A percentile compares a stretch with the other conserved stretches of the same genome.
Evolutionary conservation across 2,797 vertebrate species (phyloP).

Genomic region (Phaenicophaeus curvirostris): DNA sequence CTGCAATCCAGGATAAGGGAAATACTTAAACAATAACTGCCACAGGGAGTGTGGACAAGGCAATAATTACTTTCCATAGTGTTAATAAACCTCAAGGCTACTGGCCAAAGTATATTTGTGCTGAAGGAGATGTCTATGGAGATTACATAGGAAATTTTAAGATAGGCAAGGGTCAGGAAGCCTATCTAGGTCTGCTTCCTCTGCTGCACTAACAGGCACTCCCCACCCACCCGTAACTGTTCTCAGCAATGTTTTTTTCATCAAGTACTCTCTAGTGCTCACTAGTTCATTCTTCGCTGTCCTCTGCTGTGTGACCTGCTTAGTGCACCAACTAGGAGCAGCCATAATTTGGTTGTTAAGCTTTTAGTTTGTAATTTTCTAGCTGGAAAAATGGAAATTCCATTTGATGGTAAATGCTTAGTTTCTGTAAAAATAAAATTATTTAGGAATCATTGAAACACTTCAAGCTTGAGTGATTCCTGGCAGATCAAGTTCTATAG

Average conservation of each 20-base stretch:
- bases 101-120: slow-evolving; percentile 72
- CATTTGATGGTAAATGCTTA: background rate
- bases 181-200: slow-evolving; percentile 58
- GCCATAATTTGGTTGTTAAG: background rate
- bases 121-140: slow-evolving; percentile 64
- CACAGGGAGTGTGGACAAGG: slow-evolving; percentile 63
- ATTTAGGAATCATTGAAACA: background rate
- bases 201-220: background rate
- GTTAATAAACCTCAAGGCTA: slow-evolving; percentile 74
- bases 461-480: background rate
- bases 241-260: background rate
- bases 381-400: background rate
- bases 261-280: background rate
- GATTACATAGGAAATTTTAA: slow-evolving; percentile 75
- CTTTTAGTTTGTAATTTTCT: background rate
- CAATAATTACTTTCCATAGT: slow-evolving; percentile 61
- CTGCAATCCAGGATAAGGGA: slow-evolving; percentile 69
- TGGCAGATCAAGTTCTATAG: background rate
- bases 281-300: background rate
- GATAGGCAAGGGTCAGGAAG: slow-evolving; percentile 68
- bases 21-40: slow-evolving; percentile 69
- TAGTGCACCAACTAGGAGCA: background rate
- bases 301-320: background rate
- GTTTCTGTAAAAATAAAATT: slow-evolving; percentile 9
- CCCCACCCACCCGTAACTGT: background rate